phyloP scores from a whole-genome alignment of 2,797 vertebrate genomes.

The Aythya fuligula region DNA sequence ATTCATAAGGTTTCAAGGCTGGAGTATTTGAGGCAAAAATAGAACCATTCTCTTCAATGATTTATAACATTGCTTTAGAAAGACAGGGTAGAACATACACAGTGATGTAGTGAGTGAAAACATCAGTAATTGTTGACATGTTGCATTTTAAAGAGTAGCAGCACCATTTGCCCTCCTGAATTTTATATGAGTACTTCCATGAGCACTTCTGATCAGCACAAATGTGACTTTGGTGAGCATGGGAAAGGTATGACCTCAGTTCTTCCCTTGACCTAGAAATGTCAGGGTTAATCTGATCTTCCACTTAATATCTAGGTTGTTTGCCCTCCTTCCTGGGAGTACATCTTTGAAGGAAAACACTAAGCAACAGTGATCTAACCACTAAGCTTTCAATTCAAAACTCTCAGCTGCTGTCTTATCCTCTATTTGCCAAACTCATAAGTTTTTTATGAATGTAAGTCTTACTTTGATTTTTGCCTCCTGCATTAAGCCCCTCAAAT shows the following conservation, averaged over 20 bases:
- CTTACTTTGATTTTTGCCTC: conserved; percentile 27
- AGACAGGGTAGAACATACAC: conserved; percentile 74
- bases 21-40: conserved; percentile 74
- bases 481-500: neutral
- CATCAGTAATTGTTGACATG: conserved; percentile 60
- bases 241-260: conserved; percentile 50
- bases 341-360: conserved; percentile 26
- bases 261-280: conserved; percentile 65
- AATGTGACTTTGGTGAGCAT: conserved; percentile 50
- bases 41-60: conserved; percentile 80
- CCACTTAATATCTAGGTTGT: conserved; percentile 54
- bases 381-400: conserved; percentile 35
- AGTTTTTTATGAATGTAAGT: conserved; percentile 1
- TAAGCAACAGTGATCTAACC: neutral
- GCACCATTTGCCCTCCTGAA: conserved; percentile 59
- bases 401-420: neutral
- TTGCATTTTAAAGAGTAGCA: conserved; percentile 41
- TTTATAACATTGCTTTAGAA: conserved; percentile 81
- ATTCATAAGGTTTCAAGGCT: conserved; percentile 72
- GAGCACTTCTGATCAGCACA: conserved; percentile 22
- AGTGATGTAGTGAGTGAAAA: conserved; percentile 73
- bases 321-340: conserved; percentile 24
- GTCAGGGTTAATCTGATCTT: conserved; percentile 68
- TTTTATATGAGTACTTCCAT: conserved; percentile 58
- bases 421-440: conserved; percentile 21